Base-by-base conservation (phyloP, 2,113 vertebrate species). In the Muntiacus reevesi region DNA sequence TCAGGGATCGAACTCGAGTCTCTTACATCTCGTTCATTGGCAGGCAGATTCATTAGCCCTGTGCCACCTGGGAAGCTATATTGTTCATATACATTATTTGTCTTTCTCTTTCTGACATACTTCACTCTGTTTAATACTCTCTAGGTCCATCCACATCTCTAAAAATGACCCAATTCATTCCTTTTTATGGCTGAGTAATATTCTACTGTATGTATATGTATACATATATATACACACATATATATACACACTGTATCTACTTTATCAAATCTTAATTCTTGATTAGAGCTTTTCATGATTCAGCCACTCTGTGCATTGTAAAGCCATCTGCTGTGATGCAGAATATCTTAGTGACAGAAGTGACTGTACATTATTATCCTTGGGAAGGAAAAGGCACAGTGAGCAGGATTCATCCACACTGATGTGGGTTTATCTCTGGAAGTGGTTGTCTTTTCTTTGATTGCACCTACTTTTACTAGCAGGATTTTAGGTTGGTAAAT, bases 181-280 rank as follows among this genome's bases (percentile, higher is more conserved):
- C 55, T 57, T 57, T 57, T 76, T 43, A 27, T 43, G 40, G 36
- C 71, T 76, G 40, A 76, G 23, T 76, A 43, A 43, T 43, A 76
- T 4, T 76, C 23, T 6, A 76, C 12, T 43, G 23, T 40, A 6
- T 40, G 9, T 12, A 12, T 71, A 5, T 36, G 17, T 71, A 10
- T 21, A 50, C 47, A 50, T 50, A 50, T 23, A 6, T 40, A 5
- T 12, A 12, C 17, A 10, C 11, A 9, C 36, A 5, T 5, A 30
- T 28, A 60, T 7, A 30, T 2, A 30, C 6, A 67, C 0, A 40
- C n/a, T 0, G 2, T 40, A 23, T 74, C 67, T 12, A 40, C 23
- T 76, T 76, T 76, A 15, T 76, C 23, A 92, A 67, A 87, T 33
- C 14, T 92, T 74, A n/a, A 36, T 54, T 62, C 33, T 84, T 47